Evolutionary conservation across 2,888 invertebrate genomes (phyloP).

Genomic region (Diaprepes abbreviatus): DNA sequence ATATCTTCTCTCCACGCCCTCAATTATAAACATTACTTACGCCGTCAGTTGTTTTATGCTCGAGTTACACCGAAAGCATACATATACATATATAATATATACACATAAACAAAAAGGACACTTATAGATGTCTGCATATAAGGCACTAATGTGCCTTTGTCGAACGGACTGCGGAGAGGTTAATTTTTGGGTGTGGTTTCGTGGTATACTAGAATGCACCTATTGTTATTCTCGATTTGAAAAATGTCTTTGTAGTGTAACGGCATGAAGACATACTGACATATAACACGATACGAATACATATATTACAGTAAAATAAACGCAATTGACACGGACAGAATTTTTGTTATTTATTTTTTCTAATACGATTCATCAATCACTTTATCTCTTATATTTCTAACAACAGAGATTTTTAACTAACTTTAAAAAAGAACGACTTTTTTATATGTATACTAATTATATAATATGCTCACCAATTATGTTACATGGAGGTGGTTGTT

Average conservation of each 20-base stretch:
- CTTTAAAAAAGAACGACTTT: too few species aligned
- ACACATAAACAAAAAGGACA: not conserved
- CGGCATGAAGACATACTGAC: conserved; percentile 18
- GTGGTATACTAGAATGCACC: conserved; percentile 39
- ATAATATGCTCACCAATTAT: too few species aligned
- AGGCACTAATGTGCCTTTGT: conserved; percentile 35
- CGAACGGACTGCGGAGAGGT: conserved; percentile 10
- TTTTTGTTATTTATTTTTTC: too few species aligned
- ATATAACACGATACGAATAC: not conserved
- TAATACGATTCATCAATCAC: too few species aligned
- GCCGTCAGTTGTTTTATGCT: conserved; percentile 2
- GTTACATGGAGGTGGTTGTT: too few species aligned
- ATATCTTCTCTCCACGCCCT: conserved; percentile 7
- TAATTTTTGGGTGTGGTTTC: conserved; percentile 42
- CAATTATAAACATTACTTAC: not conserved
- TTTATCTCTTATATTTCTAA: too few species aligned
- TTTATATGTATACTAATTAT: too few species aligned
- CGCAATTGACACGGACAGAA: too few species aligned
- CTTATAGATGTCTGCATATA: conserved; percentile 10
- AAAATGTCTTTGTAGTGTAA: conserved; percentile 1
- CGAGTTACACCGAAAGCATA: not conserved
- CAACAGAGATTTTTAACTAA: too few species aligned
- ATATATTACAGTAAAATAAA: too few species aligned
- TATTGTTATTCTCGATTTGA: conserved; percentile 30
- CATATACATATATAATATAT: not conserved